phyloP scores from a whole-genome alignment of 2,113 vertebrate genomes.

The Sapayoa aenigma region DNA sequence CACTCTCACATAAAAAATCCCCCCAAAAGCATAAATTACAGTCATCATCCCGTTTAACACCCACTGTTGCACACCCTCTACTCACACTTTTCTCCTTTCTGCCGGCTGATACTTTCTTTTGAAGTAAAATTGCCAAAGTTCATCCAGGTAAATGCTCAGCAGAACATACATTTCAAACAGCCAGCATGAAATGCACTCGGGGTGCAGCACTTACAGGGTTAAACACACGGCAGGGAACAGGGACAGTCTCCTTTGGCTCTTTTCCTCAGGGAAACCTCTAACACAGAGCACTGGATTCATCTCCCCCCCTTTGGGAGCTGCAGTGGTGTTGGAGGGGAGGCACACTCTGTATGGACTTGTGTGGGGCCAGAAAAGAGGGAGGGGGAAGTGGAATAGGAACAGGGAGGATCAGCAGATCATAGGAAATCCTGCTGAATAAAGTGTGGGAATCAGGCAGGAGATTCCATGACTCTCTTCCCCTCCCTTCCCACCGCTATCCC shows the following conservation, averaged over 20 bases:
- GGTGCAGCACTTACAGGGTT: background rate
- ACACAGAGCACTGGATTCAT: background rate
- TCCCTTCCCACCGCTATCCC: background rate
- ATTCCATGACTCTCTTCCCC: background rate
- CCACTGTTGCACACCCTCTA: background rate
- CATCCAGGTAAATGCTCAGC: fast-evolving
- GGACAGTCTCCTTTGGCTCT: background rate
- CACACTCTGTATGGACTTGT: background rate
- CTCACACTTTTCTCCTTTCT: background rate
- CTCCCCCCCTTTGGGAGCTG: background rate
- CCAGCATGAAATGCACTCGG: background rate
- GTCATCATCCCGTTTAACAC: background rate
- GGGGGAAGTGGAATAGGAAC: background rate
- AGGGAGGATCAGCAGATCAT: background rate
- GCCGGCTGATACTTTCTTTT: background rate
- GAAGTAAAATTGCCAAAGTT: background rate
- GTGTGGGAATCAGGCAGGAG: background rate
- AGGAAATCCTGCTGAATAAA: background rate
- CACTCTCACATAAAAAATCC: background rate
- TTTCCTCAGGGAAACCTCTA: background rate
- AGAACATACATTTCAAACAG: background rate
- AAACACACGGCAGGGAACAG: background rate
- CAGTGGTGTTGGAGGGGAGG: background rate
- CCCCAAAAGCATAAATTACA: background rate
- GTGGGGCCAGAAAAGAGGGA: background rate